Conservation (phyloP, 2,888 invertebrate species). For the Nymphalis c-album region DNA sequence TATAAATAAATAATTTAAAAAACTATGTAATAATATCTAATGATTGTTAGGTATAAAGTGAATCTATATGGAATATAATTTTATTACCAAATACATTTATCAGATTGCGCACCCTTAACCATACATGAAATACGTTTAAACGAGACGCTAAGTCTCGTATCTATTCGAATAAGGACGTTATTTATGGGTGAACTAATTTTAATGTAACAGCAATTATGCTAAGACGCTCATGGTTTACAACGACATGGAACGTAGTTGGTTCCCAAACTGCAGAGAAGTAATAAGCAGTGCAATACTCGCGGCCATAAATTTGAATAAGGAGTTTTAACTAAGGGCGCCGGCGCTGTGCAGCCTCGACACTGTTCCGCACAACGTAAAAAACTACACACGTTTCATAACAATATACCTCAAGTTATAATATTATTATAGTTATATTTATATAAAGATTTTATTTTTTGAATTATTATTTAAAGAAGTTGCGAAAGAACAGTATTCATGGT, state of each 20-base stretch:
- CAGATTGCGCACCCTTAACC: conserved; percentile 21
- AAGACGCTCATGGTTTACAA: conserved; percentile 77
- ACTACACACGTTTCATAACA: conserved; percentile 34
- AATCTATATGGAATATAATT: background rate
- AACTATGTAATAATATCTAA: too few relatives aligned
- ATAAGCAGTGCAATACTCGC: conserved; percentile 77
- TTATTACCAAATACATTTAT: conserved; percentile 23
- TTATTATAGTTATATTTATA: background rate
- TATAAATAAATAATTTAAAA: too few relatives aligned
- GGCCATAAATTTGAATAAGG: conserved; percentile 77
- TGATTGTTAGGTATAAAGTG: too few relatives aligned
- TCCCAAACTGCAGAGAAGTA: conserved; percentile 76
- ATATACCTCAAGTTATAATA: conserved; percentile 27
- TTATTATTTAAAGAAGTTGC: background rate
- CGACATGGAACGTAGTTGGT: conserved; percentile 74
- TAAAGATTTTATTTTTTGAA: background rate
- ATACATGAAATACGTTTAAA: conserved; percentile 33
- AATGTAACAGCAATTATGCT: conserved; percentile 78
- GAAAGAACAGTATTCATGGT: background rate
- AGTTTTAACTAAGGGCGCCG: conserved; percentile 66
- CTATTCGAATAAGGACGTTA: conserved; percentile 70
- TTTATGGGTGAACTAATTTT: conserved; percentile 76
- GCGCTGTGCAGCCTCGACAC: conserved; percentile 48
- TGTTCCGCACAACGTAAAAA: conserved; percentile 43
- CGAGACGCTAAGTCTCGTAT: conserved; percentile 36